Conservation (phyloP, 2,888 invertebrate species). For the Ametastegia equiseti region DNA sequence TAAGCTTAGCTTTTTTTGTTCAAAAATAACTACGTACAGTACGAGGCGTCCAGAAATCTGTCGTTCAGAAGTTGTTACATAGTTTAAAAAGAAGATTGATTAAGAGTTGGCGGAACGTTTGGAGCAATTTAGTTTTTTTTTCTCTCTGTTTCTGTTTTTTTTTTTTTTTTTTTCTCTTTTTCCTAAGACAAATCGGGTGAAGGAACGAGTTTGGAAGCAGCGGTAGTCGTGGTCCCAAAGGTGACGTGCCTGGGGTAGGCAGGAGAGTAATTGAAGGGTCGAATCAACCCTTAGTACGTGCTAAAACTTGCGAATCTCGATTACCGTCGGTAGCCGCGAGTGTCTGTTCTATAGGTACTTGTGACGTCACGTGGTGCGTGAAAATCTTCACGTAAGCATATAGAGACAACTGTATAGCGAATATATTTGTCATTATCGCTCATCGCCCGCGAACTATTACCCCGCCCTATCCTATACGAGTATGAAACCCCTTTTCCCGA, state of each 20-base stretch:
- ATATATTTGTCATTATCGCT: not conserved
- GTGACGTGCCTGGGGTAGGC: constrained; percentile 45
- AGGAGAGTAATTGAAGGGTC: constrained; percentile 46
- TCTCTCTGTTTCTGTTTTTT: not conserved
- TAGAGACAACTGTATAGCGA: not conserved
- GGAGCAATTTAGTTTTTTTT: constrained; percentile 5
- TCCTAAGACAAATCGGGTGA: constrained; percentile 29
- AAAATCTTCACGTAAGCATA: not conserved
- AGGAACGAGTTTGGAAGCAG: constrained; percentile 42
- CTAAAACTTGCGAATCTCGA: constrained; percentile 46
- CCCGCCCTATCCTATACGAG: not conserved
- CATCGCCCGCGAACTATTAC: not conserved
- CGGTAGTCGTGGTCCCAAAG: constrained; percentile 44
- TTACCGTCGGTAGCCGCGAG: constrained; percentile 38
- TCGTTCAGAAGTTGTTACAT: not conserved
- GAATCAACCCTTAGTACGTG: constrained; percentile 47
- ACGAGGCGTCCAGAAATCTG: not conserved
- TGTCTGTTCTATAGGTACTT: constrained; percentile 34
- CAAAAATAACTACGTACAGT: not conserved
- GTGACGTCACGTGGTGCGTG: constrained; percentile 11
- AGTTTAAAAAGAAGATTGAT: constrained; percentile 10
- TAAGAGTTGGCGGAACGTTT: constrained; percentile 10
- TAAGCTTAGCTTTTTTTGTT: not conserved
- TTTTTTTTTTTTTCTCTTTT: not conserved
- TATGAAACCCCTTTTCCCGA: not conserved